phyloP scores from a whole-genome alignment of 2,113 vertebrate species.

The Pygoscelis antarcticus region DNA sequence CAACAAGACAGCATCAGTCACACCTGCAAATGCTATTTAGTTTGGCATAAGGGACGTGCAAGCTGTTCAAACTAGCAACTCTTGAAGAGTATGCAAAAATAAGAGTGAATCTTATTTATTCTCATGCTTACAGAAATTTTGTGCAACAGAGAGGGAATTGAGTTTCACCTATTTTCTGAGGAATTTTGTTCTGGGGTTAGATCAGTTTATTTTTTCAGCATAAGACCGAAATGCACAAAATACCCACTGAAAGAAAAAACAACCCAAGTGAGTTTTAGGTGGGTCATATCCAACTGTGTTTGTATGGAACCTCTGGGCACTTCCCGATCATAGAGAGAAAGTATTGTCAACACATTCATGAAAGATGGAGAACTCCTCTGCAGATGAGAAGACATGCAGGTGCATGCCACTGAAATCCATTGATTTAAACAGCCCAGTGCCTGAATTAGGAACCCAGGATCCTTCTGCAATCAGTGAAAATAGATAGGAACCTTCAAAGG shows the following conservation, averaged over 20 bases:
- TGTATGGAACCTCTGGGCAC: neutral
- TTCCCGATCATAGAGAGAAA: neutral
- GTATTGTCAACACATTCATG: neutral
- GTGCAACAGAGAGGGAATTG: neutral
- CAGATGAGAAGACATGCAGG: neutral
- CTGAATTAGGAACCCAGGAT: neutral
- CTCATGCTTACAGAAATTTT: neutral
- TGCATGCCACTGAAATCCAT: neutral
- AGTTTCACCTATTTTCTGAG: neutral
- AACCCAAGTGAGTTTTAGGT: neutral
- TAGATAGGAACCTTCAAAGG: neutral
- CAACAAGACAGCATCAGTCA: neutral
- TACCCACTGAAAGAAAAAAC: fast-evolving
- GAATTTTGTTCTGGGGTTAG: neutral
- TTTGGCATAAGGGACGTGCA: neutral
- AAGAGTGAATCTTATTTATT: neutral
- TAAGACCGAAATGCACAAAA: neutral
- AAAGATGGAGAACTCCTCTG: neutral
- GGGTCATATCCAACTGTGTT: neutral
- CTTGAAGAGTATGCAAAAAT: neutral
- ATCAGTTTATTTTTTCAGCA: neutral
- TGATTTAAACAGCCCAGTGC: neutral
- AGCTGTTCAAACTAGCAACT: neutral
- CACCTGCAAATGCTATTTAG: neutral
- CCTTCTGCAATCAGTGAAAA: neutral